Percentiles rank a stretch among this genome's conserved stretches.
phyloP scores from a whole-genome alignment of 2,888 invertebrate genomes.

The Exocentrus adspersus region DNA sequence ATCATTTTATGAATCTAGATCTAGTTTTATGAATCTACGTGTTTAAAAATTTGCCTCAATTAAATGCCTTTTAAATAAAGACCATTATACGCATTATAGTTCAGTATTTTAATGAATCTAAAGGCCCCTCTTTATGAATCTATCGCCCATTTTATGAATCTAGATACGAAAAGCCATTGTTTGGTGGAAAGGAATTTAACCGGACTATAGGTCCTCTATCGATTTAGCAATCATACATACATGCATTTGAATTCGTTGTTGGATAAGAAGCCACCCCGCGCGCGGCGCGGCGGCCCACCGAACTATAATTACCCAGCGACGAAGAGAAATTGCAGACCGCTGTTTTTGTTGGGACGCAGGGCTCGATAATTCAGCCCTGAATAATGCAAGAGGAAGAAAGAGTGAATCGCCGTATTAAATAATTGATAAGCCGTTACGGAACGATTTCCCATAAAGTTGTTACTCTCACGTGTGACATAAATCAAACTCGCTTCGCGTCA shows the following conservation, averaged over 20 bases:
- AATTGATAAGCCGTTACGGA: no score
- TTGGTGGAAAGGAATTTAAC: not conserved
- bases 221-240: slow-evolving; percentile 39
- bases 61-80: no score
- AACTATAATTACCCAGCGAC: slow-evolving; percentile 6
- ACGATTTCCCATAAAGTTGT: not conserved
- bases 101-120: no score
- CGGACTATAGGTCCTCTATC: slow-evolving; percentile 18
- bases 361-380: slow-evolving; percentile 4
- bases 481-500: not conserved
- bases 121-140: no score
- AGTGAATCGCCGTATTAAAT: no score
- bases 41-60: no score
- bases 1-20: no score
- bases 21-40: no score
- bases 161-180: no score
- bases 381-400: slow-evolving; percentile 5
- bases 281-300: not conserved
- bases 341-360: not conserved
- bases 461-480: not conserved
- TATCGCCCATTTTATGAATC: no score
- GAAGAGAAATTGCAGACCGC: slow-evolving; percentile 6
- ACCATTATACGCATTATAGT: no score
- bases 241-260: slow-evolving; percentile 2
- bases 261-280: slow-evolving; percentile 3